These are phyloP conservation scores for Bellardia bayeri DNA, from an alignment of 2,888 invertebrate species.

Conservation along the genomic window DNA sequence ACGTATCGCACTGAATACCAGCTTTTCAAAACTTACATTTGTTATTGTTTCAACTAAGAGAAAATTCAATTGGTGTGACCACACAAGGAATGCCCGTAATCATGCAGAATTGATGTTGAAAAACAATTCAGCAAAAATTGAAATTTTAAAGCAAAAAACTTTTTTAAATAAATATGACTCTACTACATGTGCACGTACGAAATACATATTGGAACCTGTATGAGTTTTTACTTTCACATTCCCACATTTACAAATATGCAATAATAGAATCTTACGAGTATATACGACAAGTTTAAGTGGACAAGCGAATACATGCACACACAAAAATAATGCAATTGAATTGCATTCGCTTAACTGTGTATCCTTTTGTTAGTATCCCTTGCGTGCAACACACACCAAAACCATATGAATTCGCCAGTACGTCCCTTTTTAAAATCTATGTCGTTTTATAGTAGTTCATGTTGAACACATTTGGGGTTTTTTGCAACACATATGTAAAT, in stretches of 20 bases:
- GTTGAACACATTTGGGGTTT: neutral
- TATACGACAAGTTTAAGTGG: slow-evolving; percentile 30
- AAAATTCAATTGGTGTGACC: slow-evolving; percentile 12
- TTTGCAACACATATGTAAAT: neutral
- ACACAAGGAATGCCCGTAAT: neutral
- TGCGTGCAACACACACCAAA: neutral
- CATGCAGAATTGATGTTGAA: neutral
- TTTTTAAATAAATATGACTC: neutral
- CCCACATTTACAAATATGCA: neutral
- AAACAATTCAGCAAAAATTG: slow-evolving; percentile 4
- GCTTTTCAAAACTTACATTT: neutral
- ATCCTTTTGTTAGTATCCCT: neutral
- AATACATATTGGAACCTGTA: neutral
- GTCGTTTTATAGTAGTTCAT: neutral
- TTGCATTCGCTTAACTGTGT: neutral
- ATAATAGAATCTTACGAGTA: neutral
- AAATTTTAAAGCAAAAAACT: neutral
- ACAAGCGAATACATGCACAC: neutral
- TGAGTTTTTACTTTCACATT: neutral
- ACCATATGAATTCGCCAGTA: neutral
- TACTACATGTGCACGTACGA: neutral
- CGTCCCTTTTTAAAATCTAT: neutral
- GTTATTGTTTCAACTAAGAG: slow-evolving; percentile 12
- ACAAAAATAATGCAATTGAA: slow-evolving; percentile 11
- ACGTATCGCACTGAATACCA: neutral